phyloP scores from a whole-genome alignment of 1,140 invertebrate genomes.

The Ectropis grisescens region DNA sequence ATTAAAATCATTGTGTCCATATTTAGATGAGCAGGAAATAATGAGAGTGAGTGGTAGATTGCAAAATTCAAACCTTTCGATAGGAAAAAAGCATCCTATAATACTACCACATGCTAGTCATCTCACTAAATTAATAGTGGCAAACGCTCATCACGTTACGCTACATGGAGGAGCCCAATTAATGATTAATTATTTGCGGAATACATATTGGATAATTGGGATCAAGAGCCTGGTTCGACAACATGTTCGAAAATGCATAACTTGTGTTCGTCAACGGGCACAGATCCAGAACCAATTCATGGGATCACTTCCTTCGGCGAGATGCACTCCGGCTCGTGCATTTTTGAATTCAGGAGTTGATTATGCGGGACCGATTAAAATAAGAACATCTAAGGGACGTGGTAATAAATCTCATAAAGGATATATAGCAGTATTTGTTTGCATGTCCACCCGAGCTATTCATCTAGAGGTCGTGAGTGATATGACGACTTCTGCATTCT shows the following conservation, averaged over 20 bases:
- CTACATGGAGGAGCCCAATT: conserved; percentile 8
- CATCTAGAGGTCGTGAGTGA: conserved; percentile 16
- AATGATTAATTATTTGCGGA: conserved; percentile 6
- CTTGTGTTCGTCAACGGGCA: conserved; percentile 7
- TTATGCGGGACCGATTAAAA: conserved; percentile 9
- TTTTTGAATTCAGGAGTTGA: conserved; percentile 13
- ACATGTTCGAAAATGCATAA: conserved; percentile 12
- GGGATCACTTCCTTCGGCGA: conserved; percentile 9
- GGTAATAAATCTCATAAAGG: too few species aligned
- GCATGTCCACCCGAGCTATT: conserved; percentile 14
- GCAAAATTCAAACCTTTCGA: conserved; percentile 2
- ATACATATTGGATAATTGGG: conserved; percentile 13
- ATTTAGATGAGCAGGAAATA: neutral
- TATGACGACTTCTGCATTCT: conserved; percentile 11
- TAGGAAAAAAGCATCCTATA: conserved; percentile 7
- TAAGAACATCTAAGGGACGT: conserved; percentile 2
- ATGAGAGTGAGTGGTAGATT: conserved; percentile 12
- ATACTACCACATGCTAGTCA: conserved; percentile 6
- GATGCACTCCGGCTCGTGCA: conserved; percentile 12
- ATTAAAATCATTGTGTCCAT: neutral
- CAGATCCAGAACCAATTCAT: conserved; percentile 7
- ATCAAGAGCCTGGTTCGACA: conserved; percentile 3
- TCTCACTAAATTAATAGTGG: conserved; percentile 9
- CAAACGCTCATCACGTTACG: conserved; percentile 6
- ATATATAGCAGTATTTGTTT: conserved; percentile 16